These are phyloP conservation scores for Drosophila testacea DNA, from an alignment of 2,888 invertebrate species.

Conservation along the genomic window DNA sequence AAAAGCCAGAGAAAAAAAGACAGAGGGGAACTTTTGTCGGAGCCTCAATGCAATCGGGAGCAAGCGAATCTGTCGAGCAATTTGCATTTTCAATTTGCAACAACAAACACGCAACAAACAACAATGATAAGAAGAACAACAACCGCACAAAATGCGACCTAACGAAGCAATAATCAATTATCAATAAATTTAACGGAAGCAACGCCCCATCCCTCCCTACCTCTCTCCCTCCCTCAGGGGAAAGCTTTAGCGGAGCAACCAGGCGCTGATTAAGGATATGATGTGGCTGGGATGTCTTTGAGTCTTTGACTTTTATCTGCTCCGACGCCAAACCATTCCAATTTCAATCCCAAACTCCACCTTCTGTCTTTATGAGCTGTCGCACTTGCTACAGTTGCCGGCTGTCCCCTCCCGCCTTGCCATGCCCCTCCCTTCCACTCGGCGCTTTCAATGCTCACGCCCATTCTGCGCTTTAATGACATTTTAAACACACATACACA, in stretches of 20 bases:
- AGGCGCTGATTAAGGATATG: conserved; percentile 69
- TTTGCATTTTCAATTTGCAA: conserved; percentile 82
- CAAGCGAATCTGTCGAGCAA: conserved; percentile 68
- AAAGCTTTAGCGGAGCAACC: conserved; percentile 29
- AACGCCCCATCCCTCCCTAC: not conserved
- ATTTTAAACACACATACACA: conserved; percentile 66
- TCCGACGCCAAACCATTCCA: conserved; percentile 22
- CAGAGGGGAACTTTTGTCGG: not conserved
- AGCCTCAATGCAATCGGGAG: conserved; percentile 41
- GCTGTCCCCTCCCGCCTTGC: conserved; percentile 1
- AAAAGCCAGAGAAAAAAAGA: conserved; percentile 29
- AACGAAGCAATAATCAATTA: conserved; percentile 83
- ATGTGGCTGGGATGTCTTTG: conserved; percentile 39
- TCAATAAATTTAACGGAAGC: conserved; percentile 76
- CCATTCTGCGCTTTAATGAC: conserved; percentile 68
- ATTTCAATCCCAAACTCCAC: not conserved
- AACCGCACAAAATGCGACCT: conserved; percentile 63
- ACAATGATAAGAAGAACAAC: conserved; percentile 24
- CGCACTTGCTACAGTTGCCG: conserved; percentile 30
- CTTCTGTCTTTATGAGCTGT: conserved; percentile 62
- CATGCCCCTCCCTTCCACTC: conserved; percentile 11
- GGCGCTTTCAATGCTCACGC: conserved; percentile 38
- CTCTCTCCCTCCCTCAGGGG: conserved; percentile 20
- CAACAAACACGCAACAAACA: conserved; percentile 77
- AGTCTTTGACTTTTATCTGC: conserved; percentile 69